Conservation (phyloP, 2,113 vertebrate genomes). For the Cyrtonyx montezumae region DNA sequence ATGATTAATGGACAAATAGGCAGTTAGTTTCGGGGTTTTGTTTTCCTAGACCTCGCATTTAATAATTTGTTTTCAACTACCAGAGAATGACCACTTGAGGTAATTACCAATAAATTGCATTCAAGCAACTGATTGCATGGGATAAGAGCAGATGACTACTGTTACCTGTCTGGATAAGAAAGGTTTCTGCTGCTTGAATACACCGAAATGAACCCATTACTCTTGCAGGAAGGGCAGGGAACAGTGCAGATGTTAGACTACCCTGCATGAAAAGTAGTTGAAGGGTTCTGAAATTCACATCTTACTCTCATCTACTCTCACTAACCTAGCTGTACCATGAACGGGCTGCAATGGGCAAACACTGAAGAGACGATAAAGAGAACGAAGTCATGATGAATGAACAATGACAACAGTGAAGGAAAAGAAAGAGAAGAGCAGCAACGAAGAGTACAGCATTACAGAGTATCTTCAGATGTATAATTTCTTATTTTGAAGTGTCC, state of each 20-base stretch:
- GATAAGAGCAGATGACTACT: not conserved
- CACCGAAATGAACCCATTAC: not conserved
- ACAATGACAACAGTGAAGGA: not conserved
- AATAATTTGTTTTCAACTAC: not conserved
- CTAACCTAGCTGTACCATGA: too few species aligned
- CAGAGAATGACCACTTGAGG: not conserved
- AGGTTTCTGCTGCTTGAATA: not conserved
- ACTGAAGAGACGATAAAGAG: not conserved
- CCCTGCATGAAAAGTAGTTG: not conserved
- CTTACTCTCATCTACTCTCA: not conserved
- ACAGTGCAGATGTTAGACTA: not conserved
- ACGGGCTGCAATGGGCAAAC: not conserved
- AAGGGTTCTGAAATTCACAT: not conserved
- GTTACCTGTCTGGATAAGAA: not conserved
- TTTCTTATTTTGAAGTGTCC: not conserved
- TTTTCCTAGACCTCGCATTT: not conserved
- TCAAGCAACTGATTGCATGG: not conserved
- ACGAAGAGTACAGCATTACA: not conserved
- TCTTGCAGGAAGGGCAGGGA: not conserved
- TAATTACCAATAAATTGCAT: not conserved
- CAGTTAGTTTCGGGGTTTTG: not conserved
- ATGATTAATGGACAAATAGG: not conserved
- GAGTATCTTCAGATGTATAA: not conserved
- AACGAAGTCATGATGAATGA: not conserved
- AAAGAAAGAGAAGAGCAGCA: not conserved